Percentiles rank a stretch among this genome's conserved stretches.
Conservation (phyloP, 2,113 vertebrate genomes). For the Eublepharis macularius region DNA sequence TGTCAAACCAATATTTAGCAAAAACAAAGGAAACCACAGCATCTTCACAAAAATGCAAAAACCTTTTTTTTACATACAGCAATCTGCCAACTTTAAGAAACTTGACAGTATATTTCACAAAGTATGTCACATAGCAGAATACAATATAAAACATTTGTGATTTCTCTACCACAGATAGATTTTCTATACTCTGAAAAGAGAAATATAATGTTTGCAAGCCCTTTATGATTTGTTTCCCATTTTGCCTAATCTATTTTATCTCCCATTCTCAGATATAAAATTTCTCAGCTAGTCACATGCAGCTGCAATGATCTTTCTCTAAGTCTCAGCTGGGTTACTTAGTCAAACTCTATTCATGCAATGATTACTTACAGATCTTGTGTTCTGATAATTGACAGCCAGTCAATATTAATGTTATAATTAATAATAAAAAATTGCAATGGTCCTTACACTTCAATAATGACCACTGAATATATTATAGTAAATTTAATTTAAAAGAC, state of each 20-base stretch:
- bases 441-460: slow-evolving; percentile 57
- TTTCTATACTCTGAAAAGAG: slow-evolving; percentile 19
- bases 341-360: slow-evolving; percentile 38
- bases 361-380: slow-evolving; percentile 49
- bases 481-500: slow-evolving; percentile 58
- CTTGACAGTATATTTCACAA: not conserved
- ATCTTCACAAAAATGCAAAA: slow-evolving; percentile 15
- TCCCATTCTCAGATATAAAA: slow-evolving; percentile 18
- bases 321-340: slow-evolving; percentile 42
- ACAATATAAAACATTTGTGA: not conserved
- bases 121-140: not conserved
- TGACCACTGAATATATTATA: slow-evolving; percentile 40
- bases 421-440: slow-evolving; percentile 56
- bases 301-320: slow-evolving; percentile 23
- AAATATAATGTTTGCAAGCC: slow-evolving; percentile 26
- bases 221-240: not conserved
- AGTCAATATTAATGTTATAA: slow-evolving; percentile 53
- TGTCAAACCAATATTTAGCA: slow-evolving; percentile 45
- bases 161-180: slow-evolving; percentile 4
- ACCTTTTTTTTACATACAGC: not conserved
- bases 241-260: slow-evolving; percentile 15
- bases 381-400: slow-evolving; percentile 58
- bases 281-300: not conserved
- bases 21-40: slow-evolving; percentile 15
- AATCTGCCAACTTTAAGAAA: slow-evolving; percentile 14